Evolutionary conservation across 2,113 vertebrate species (phyloP).

Genomic region (Pagrus major): DNA sequence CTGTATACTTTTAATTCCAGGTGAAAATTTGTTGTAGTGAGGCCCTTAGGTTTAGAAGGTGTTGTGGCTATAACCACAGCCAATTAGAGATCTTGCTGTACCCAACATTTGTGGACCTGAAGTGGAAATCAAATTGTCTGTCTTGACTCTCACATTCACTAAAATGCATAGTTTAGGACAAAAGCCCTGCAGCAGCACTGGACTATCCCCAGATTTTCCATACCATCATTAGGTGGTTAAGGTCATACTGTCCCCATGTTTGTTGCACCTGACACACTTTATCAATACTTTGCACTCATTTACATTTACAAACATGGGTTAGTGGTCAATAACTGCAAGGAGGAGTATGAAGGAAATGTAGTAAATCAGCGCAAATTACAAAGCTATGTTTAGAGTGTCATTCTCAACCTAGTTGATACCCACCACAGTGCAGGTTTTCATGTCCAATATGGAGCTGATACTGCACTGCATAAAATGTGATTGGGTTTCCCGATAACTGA

Average conservation of each 20-base stretch:
- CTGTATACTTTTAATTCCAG: background rate
- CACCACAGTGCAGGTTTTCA: background rate
- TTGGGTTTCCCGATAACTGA: conserved; percentile 26
- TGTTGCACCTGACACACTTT: conserved; percentile 8
- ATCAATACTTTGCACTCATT: conserved; percentile 27
- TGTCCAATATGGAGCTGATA: conserved; percentile 4
- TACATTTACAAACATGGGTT: conserved; percentile 23
- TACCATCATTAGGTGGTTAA: background rate
- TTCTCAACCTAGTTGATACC: background rate
- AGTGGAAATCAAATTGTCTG: background rate
- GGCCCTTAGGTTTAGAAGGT: background rate
- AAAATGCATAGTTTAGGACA: background rate
- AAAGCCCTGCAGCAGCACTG: background rate
- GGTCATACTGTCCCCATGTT: background rate
- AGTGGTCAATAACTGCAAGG: conserved; percentile 41
- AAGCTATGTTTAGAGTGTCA: background rate
- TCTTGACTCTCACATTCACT: background rate
- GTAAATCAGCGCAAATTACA: conserved; percentile 23
- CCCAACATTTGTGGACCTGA: background rate
- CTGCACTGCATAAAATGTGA: conserved; percentile 9
- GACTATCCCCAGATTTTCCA: background rate
- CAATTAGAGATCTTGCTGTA: background rate
- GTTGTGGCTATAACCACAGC: background rate
- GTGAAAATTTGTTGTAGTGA: background rate
- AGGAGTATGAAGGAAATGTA: conserved; percentile 33